Evolutionary conservation across 1,140 invertebrate genomes (phyloP).

Genomic region (Sminthurides bifidus): DNA sequence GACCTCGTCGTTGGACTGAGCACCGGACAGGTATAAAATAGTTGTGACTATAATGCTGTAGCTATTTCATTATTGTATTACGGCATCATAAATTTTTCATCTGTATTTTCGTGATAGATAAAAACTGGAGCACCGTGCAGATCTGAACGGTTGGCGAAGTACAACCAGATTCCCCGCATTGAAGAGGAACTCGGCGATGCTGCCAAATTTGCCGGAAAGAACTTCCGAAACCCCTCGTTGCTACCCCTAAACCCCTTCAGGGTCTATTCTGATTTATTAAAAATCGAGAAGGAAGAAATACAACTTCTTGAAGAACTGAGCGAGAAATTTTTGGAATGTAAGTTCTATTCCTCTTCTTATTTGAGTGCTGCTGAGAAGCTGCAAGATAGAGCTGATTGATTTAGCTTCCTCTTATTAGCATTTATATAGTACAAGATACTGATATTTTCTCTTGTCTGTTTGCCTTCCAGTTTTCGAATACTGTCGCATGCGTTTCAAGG

Average conservation of each 20-base stretch:
- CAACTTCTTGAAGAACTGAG: no score
- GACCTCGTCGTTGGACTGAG: conserved; percentile 27
- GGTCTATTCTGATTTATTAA: no score
- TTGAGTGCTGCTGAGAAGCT: no score
- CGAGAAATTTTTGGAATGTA: no score
- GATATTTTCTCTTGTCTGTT: no score
- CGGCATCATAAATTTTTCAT: conserved; percentile 8
- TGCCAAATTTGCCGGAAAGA: conserved; percentile 34
- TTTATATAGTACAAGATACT: no score
- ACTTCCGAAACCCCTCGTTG: conserved; percentile 67
- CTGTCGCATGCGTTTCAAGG: no score
- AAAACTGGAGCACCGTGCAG: conserved; percentile 25
- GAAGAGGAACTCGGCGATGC: conserved; percentile 1
- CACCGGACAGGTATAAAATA: conserved; percentile 31
- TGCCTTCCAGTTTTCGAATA: no score
- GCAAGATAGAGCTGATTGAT: no score
- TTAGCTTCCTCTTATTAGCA: no score
- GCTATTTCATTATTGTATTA: background rate
- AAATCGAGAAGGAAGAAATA: no score
- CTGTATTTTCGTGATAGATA: background rate
- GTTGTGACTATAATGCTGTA: background rate
- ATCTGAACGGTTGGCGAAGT: conserved; percentile 39
- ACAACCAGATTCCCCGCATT: conserved; percentile 34
- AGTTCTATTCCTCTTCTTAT: background rate
- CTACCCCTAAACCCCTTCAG: background rate